phyloP scores from a whole-genome alignment of 2,797 vertebrate species.

The Rhynchotus rufescens region DNA sequence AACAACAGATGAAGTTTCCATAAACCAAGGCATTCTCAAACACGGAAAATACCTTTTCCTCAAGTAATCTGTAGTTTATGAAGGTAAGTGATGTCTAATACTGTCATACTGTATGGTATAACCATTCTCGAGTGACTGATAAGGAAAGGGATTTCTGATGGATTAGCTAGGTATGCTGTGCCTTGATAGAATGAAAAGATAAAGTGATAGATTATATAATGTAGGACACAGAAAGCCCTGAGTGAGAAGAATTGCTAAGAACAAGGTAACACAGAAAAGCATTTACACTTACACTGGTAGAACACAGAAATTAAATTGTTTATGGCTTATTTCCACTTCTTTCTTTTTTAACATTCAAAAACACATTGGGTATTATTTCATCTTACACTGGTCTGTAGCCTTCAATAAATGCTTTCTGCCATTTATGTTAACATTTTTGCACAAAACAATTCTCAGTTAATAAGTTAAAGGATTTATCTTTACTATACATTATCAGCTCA shows the following conservation, averaged over 20 bases:
- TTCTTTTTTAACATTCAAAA: neutral
- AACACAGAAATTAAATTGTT: constrained; percentile 21
- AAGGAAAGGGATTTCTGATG: constrained; percentile 74
- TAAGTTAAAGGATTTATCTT: neutral
- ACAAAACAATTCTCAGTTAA: neutral
- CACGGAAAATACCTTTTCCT: neutral
- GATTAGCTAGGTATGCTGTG: constrained; percentile 71
- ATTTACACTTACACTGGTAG: constrained; percentile 30
- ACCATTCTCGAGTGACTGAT: constrained; percentile 69
- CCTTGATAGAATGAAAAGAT: constrained; percentile 70
- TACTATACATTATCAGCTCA: neutral
- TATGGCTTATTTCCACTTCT: neutral
- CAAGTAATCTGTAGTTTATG: constrained; percentile 62
- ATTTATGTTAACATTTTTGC: neutral
- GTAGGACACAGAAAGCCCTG: constrained; percentile 1
- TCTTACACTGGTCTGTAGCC: neutral
- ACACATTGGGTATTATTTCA: neutral
- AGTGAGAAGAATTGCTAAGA: constrained; percentile 47
- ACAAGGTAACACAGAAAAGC: constrained; percentile 24
- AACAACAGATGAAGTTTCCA: neutral
- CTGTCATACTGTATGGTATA: constrained; percentile 56
- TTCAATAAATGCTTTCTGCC: neutral
- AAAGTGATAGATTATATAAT: constrained; percentile 65
- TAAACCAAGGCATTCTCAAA: constrained; percentile 26
- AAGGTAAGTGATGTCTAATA: constrained; percentile 67